Percentiles rank a stretch among this genome's conserved stretches.
These are phyloP conservation scores for Aulostomus chinensis DNA, from an alignment of 2,797 vertebrate species.

Conservation along the genomic window DNA sequence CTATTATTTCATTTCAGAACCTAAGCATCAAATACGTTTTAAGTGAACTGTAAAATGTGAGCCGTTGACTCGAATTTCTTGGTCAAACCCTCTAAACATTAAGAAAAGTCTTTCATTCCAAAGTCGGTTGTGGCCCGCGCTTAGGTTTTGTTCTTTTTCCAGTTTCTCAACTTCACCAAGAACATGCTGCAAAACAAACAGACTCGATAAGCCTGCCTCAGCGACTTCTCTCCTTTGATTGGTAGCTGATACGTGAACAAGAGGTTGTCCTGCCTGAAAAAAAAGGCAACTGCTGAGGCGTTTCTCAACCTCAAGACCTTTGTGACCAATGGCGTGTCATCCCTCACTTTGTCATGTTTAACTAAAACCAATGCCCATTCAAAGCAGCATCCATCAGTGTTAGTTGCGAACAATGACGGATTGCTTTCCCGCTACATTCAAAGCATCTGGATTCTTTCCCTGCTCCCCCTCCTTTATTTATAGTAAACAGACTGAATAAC, in stretches of 20 bases:
- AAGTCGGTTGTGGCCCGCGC: too few relatives aligned
- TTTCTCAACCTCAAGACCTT: constrained; percentile 76
- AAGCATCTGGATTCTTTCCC: constrained; percentile 85
- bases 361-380: constrained; percentile 90
- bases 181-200: constrained; percentile 47
- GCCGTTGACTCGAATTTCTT: too few relatives aligned
- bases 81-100: too few relatives aligned
- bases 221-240: constrained; percentile 68
- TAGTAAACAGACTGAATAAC: constrained; percentile 85
- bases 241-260: constrained; percentile 74
- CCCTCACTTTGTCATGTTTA: constrained; percentile 92
- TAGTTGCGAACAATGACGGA: constrained; percentile 85
- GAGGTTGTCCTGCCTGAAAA: constrained; percentile 66
- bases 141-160: constrained; percentile 39
- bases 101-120: too few relatives aligned
- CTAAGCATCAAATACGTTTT: too few relatives aligned
- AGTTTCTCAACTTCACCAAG: constrained; percentile 52
- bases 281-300: constrained; percentile 70
- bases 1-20: too few relatives aligned
- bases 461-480: constrained; percentile 77
- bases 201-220: constrained; percentile 39
- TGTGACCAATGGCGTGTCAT: constrained; percentile 84
- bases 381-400: constrained; percentile 89
- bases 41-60: too few relatives aligned
- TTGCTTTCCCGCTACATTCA: constrained; percentile 78